Percentiles rank a stretch among this genome's conserved stretches.
phyloP scores from a whole-genome alignment of 1,140 invertebrate species.

The Cyphomyrmex costatus region DNA sequence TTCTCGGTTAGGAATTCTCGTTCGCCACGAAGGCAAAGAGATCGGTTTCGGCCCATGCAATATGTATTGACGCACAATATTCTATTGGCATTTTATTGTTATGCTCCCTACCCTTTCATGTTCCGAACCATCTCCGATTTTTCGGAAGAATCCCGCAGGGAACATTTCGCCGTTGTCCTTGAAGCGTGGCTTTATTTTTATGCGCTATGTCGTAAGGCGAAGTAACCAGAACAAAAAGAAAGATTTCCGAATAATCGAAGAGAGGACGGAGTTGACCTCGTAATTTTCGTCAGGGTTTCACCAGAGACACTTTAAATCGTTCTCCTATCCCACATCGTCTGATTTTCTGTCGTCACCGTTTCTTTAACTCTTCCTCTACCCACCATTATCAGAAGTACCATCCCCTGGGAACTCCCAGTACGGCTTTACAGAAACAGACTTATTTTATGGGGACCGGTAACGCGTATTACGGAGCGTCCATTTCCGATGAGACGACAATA shows the following conservation, averaged over 20 bases:
- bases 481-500: neutral
- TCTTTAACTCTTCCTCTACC: constrained; percentile 40
- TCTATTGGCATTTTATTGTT: constrained; percentile 76
- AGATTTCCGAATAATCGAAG: constrained; percentile 28
- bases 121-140: neutral
- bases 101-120: neutral
- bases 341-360: neutral
- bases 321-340: constrained; percentile 15
- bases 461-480: constrained; percentile 8
- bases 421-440: neutral
- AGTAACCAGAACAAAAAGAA: constrained; percentile 28
- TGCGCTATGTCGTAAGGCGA: constrained; percentile 20
- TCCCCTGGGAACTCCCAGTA: constrained; percentile 17
- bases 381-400: neutral
- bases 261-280: constrained; percentile 40
- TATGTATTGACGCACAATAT: constrained; percentile 73
- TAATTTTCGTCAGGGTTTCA: constrained; percentile 68
- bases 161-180: constrained; percentile 54
- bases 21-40: neutral
- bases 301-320: constrained; percentile 61
- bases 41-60: constrained; percentile 55
- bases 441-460: neutral
- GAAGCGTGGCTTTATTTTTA: constrained; percentile 55
- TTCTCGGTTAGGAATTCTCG: neutral
- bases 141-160: constrained; percentile 41